Percentiles rank a stretch among this genome's conserved stretches.
These are phyloP conservation scores for Cephus cinctus DNA, from an alignment of 1,140 invertebrate species.

Conservation along the genomic window DNA sequence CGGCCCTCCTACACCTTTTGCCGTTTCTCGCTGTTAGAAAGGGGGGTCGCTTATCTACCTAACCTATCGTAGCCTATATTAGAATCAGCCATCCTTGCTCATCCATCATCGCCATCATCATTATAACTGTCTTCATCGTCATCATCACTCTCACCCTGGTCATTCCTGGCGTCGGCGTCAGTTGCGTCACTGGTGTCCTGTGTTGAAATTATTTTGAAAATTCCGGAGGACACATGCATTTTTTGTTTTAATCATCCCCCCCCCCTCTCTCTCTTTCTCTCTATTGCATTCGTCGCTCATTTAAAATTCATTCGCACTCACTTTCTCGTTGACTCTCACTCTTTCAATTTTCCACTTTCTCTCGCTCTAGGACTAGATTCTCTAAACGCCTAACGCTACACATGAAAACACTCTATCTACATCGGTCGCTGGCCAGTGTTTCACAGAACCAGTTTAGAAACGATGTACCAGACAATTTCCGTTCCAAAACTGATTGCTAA, in stretches of 20 bases:
- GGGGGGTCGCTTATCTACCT: conserved; percentile 39
- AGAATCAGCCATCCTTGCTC: conserved; percentile 25
- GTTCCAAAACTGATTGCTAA: conserved; percentile 4
- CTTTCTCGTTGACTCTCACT: conserved; percentile 28
- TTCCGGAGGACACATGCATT: neutral
- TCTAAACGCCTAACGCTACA: conserved; percentile 52
- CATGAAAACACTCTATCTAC: conserved; percentile 58
- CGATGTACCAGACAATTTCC: too few relatives aligned
- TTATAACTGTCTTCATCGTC: conserved; percentile 25
- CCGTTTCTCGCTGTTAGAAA: conserved; percentile 7
- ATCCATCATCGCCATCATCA: conserved; percentile 20
- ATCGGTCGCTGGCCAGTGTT: conserved; percentile 29
- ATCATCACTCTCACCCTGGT: conserved; percentile 13
- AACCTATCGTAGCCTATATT: conserved; percentile 36
- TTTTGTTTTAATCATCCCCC: too few relatives aligned
- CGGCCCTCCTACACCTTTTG: conserved; percentile 25
- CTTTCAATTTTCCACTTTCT: too few relatives aligned
- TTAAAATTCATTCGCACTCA: conserved; percentile 12
- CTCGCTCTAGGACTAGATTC: conserved; percentile 48
- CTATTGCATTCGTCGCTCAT: conserved; percentile 3
- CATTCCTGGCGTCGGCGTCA: too few relatives aligned
- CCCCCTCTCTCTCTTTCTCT: too few relatives aligned
- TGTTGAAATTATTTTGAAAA: too few relatives aligned
- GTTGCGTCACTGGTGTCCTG: too few relatives aligned
- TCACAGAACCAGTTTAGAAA: neutral